These are phyloP conservation scores for Bellardia bayeri DNA, from an alignment of 2,888 invertebrate genomes.

Conservation along the genomic window DNA sequence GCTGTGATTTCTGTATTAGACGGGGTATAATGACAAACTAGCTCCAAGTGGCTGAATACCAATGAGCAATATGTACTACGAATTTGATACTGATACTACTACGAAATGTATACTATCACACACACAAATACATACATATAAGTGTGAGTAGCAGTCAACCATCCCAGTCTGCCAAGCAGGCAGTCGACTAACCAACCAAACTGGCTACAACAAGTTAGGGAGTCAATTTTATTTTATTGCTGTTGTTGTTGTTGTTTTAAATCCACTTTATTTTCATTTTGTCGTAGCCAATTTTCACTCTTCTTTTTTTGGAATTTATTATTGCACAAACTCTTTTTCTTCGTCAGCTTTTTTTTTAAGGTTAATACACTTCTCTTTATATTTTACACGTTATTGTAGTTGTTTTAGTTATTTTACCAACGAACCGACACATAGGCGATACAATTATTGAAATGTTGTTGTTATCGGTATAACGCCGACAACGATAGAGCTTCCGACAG, in stretches of 20 bases:
- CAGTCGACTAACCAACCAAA: constrained; percentile 63
- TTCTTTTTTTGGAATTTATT: constrained; percentile 21
- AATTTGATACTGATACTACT: constrained; percentile 69
- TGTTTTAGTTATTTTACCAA: constrained; percentile 21
- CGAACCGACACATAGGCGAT: constrained; percentile 47
- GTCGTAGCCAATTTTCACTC: constrained; percentile 18
- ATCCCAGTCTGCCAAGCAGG: constrained; percentile 48
- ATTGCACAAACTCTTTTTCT: constrained; percentile 13
- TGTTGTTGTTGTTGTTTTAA: constrained; percentile 38
- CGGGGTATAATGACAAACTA: constrained; percentile 75
- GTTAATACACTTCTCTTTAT: constrained; percentile 31
- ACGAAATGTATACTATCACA: constrained; percentile 36
- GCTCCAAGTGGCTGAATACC: constrained; percentile 78
- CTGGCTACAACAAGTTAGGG: constrained; percentile 41
- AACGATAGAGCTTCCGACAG: background rate
- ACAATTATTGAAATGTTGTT: constrained; percentile 11
- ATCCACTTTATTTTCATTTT: constrained; percentile 60
- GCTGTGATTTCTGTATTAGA: constrained; percentile 66
- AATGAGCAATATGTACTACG: constrained; percentile 76
- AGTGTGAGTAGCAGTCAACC: constrained; percentile 12
- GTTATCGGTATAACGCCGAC: constrained; percentile 22
- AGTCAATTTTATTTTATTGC: constrained; percentile 11
- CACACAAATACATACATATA: background rate
- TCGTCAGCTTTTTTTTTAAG: background rate
- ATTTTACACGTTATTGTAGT: constrained; percentile 1